Evolutionary conservation across 1,140 invertebrate species (phyloP), one percentile per base, ranked within the genome.

Genomic region (Lepidostoma basale): DNA sequence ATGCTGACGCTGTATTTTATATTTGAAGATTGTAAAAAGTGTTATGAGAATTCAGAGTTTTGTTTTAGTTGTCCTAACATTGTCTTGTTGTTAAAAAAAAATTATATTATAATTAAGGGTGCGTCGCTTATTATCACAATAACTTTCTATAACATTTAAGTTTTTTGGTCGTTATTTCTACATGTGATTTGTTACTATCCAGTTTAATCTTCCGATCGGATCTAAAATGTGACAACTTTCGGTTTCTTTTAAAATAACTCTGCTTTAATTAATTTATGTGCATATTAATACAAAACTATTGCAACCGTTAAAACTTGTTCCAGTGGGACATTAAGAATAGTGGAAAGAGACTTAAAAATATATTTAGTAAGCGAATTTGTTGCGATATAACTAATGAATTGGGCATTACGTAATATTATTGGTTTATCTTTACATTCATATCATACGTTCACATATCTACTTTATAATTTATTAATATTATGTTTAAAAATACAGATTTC

Each of bases 211-310:
- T 23, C 25, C 25, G n/a, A 49, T 49, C 45, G n/a, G 10, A 49
- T 49, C 22, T n/a, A 36, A 30, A 28, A 14, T 39, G 56, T 40
- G 56, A 40, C 56, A 59, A 59, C 56, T 59, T 59, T 59, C 56
- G 40, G 39, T 59, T 59, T 59, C 56, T 22, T 36, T 54, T 54
- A 8, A 54, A 30, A 16, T 40, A 40, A 26, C 2, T 40, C 39
- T n/a, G 18, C 10, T 40, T 59, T 39, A 20, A 59, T 20, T 59
- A 59, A 59, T 40, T 59, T 42, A 59, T 59, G 56, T 54, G 49
- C 49, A 59, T 59, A 59, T 22, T 40, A 40, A 39, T 59, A 14
- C 9, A 59, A 59, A 59, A 40, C 28, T 54, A 28, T 54, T 28
- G 25, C 26, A 54, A 28, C 25, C 3, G 26, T 5, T 16, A 54